Conservation (phyloP, 2,888 invertebrate genomes). For the Diogma glabrata region DNA sequence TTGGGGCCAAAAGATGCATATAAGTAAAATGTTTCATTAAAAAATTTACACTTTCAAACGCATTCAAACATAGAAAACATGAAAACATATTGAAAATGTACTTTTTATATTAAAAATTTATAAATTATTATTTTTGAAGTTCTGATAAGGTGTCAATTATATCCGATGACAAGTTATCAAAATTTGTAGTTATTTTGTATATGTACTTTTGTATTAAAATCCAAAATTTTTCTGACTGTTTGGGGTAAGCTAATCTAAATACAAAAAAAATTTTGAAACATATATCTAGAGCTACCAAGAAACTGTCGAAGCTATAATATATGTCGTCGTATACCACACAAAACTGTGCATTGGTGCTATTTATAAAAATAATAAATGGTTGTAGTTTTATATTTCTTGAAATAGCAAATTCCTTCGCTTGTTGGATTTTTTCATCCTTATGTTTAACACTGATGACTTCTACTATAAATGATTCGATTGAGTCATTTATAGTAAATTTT, state of each 20-base stretch:
- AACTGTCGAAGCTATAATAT: not conserved
- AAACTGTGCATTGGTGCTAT: not conserved
- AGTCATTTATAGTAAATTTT: not conserved
- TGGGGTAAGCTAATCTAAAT: not conserved
- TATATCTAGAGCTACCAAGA: not conserved
- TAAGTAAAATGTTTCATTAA: no score
- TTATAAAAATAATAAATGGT: not conserved
- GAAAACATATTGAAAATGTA: no score
- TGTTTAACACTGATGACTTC: not conserved
- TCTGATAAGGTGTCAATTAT: no score
- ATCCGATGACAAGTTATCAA: no score
- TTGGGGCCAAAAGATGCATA: no score
- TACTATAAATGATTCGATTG: not conserved
- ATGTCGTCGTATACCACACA: not conserved
- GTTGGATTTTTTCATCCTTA: not conserved
- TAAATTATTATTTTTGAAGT: no score
- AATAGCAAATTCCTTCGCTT: not conserved
- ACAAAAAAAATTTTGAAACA: not conserved
- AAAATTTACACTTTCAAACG: no score
- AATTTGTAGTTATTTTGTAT: no score
- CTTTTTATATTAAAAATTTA: no score
- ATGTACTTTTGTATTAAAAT: no score
- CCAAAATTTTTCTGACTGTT: not conserved
- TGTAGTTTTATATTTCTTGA: not conserved
- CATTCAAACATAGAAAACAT: no score